A percentile compares a stretch with the other conserved stretches of the same genome.
These are phyloP conservation scores for Pachypanchax playfairii DNA, from an alignment of 2,113 vertebrate species.

Conservation along the genomic window DNA sequence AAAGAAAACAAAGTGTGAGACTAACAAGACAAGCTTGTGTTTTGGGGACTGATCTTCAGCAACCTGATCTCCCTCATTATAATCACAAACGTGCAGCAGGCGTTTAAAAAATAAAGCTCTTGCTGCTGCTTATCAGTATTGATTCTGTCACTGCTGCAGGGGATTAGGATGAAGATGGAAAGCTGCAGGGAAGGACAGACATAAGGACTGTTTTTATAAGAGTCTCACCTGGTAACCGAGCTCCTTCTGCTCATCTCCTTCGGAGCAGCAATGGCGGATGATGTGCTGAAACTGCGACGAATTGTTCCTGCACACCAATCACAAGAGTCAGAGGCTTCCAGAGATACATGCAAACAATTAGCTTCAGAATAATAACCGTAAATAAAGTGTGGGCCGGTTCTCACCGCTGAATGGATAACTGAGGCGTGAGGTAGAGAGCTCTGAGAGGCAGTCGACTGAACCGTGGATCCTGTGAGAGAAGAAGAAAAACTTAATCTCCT, in stretches of 20 bases:
- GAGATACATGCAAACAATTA: background rate
- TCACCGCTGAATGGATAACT: slow-evolving; percentile 86
- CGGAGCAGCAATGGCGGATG: slow-evolving; percentile 83
- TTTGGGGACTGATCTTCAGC: slow-evolving; percentile 42
- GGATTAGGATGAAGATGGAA: slow-evolving; percentile 48
- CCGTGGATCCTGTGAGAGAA: slow-evolving; percentile 84
- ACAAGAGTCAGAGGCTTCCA: slow-evolving; percentile 31
- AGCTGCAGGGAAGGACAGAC: slow-evolving; percentile 8
- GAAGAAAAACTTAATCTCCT: too few species aligned
- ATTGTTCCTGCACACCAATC: slow-evolving; percentile 67
- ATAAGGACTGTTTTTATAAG: slow-evolving; percentile 7
- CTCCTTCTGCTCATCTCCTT: slow-evolving; percentile 88
- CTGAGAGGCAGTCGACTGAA: slow-evolving; percentile 92
- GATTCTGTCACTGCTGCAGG: slow-evolving; percentile 39
- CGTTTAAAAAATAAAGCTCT: slow-evolving; percentile 48
- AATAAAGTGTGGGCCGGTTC: slow-evolving; percentile 34
- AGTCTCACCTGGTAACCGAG: slow-evolving; percentile 84
- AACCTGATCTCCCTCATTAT: slow-evolving; percentile 49
- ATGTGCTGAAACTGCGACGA: slow-evolving; percentile 90
- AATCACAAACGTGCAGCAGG: slow-evolving; percentile 45
- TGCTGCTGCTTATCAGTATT: slow-evolving; percentile 60
- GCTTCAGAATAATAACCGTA: slow-evolving; percentile 13
- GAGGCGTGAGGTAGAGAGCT: slow-evolving; percentile 84
- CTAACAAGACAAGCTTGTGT: slow-evolving; percentile 26
- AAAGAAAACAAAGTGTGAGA: slow-evolving; percentile 25